phyloP scores from a whole-genome alignment of 2,797 vertebrate species.

The Huso huso region DNA sequence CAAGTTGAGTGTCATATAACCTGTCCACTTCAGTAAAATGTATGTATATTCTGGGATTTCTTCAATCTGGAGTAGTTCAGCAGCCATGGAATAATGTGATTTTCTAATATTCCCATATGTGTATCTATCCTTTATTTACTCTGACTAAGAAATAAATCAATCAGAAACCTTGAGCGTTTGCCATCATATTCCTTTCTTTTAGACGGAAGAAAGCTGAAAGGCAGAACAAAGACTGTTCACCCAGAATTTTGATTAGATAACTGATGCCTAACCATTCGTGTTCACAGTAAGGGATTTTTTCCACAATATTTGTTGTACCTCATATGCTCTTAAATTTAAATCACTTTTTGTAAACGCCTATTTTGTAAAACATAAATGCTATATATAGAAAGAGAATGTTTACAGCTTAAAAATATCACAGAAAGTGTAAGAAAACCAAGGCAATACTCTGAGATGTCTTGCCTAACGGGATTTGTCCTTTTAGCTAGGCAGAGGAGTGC shows the following conservation, averaged over 20 bases:
- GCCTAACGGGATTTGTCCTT: slow-evolving; percentile 93
- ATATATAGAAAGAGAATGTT: slow-evolving; percentile 3
- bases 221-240: not conserved
- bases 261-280: too few species aligned
- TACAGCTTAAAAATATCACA: slow-evolving; percentile 61
- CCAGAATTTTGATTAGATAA: not conserved
- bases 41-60: not conserved
- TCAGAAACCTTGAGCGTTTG: too few species aligned
- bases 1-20: not conserved
- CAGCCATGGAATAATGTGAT: not conserved
- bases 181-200: too few species aligned
- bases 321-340: too few species aligned
- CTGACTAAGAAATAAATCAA: too few species aligned
- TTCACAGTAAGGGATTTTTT: too few species aligned
- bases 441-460: slow-evolving; percentile 73
- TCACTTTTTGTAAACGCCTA: too few species aligned
- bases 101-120: too few species aligned
- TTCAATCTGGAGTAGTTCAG: not conserved
- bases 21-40: not conserved
- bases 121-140: too few species aligned
- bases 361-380: not conserved
- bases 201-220: not conserved
- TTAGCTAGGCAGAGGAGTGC: slow-evolving; percentile 73
- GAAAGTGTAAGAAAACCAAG: slow-evolving; percentile 63
- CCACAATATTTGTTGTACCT: too few species aligned